Percentiles rank a stretch among this genome's conserved stretches.
These are phyloP conservation scores for Saccostrea glomerata DNA, from an alignment of 1,140 invertebrate genomes.

Conservation along the genomic window DNA sequence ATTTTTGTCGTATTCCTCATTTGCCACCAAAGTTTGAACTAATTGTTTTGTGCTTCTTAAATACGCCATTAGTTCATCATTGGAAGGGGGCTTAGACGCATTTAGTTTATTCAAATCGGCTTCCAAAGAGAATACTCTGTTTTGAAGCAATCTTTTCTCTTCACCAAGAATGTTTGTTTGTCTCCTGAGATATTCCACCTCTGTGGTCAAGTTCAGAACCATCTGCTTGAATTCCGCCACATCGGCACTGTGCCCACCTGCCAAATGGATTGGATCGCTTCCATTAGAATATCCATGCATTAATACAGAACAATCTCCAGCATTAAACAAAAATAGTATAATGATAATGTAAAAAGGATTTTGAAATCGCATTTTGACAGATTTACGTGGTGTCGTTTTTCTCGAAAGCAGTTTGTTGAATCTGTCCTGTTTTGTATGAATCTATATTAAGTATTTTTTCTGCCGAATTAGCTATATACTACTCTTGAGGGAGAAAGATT, in stretches of 20 bases:
- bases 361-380: neutral
- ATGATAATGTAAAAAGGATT: neutral
- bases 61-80: neutral
- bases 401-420: too few relatives aligned
- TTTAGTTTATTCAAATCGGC: neutral
- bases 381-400: neutral
- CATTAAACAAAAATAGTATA: neutral
- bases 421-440: too few relatives aligned
- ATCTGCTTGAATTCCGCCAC: neutral
- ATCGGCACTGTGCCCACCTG: neutral
- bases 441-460: too few relatives aligned
- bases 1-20: neutral
- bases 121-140: neutral
- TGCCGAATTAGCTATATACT: too few relatives aligned
- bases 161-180: neutral
- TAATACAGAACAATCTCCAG: neutral
- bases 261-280: neutral
- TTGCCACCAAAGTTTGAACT: neutral
- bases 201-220: neutral
- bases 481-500: too few relatives aligned
- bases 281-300: neutral
- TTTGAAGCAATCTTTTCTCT: neutral
- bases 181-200: neutral
- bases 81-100: neutral
- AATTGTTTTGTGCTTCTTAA: neutral